Base-by-base conservation (phyloP, 2,888 invertebrate species). In the Nasonia oneida region DNA sequence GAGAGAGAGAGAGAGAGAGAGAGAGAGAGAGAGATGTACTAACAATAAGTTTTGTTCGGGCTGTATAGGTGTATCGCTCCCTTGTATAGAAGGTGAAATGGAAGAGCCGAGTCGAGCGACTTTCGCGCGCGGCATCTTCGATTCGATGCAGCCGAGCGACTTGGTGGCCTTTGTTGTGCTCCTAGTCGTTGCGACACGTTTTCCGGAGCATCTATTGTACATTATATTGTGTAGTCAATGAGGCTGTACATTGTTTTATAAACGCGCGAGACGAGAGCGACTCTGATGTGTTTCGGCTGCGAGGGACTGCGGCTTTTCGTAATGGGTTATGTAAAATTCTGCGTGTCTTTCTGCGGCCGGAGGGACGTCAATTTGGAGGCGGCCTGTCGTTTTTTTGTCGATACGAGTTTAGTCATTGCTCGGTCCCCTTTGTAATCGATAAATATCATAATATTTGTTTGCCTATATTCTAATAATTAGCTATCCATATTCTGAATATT, bases 291-390 rank as follows among this genome's bases (percentile, higher is more conserved):
- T 15, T 15, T 61, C 6, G n/a, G n/a, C 18, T 6, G 18, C 2
- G 23, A 23, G 61, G 23, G 8, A 5, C 0, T n/a, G 37, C 37
- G 23, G 8, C 37, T 77, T 61, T 61, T 61, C 79, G 64, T 83
- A 78, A 83, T 64, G 79, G 73, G 78, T 83, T 83, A 83, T 70
- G 77, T 78, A 83, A 83, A 78, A 73, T 53, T 74, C 14, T 33
- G 37, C 61, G 23, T 23, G 61, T 8, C 23, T 61, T 23, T 10
- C 23, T 18, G 6, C 4, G 15, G 29, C 29, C 29, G n/a, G 57
- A 57, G 57, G 3, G 57, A 57, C 18, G n/a, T 18, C 15, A n/a
- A 57, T 61, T 53, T 53, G 18, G 53, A 53, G 53, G 18, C 53
- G 0, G 14, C 18, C 53, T 53, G 14, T 47, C 42, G 1, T 47